Evolutionary conservation across 2,113 vertebrate species (phyloP), one percentile per base, ranked within the genome.

Genomic region (Chaetorhynchus papuensis): DNA sequence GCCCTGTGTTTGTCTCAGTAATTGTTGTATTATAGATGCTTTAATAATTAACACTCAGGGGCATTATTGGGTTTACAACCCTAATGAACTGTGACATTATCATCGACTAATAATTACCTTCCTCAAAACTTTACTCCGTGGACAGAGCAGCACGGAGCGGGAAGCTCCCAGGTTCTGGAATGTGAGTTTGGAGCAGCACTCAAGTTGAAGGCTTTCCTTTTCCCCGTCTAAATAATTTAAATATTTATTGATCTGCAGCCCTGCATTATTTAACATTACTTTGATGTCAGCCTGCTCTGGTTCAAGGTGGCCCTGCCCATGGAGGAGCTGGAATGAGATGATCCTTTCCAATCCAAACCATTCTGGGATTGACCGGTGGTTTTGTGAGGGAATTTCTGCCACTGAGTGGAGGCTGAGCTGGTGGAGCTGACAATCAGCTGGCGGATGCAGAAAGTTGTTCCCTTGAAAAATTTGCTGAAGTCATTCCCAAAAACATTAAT

Each of bases 381-480:
- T 22, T 3, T 30, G 12, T 26, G 16, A 35, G 53, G 39, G 41
- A 39, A 24, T 3, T 69, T 60, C 26, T 88, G 44, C 39, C 9
- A 0, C 1, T 7, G 68, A 2, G 33, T 20, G 10, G 2, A 11
- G 52, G 26, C 39, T 23, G 9, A 1, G 56, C 39, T 87, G 74
- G 7, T 0, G 15, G 30, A 17, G 18, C 10, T 15, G 8, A 24
- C 22, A 37, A 41, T 24, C n/a, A 7, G 11, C 8, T n/a, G 89
- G 57, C 19, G 28, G 35, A 7, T 7, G 11, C 18, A 42, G 35
- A 7, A 77, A 45, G 37, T 5, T 74, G 21, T 27, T 47, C 15
- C 65, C 45, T 35, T 45, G 15, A 24, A 69, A 79, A 57, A 33
- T 68, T 41, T 44, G 6, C 57, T 79, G 19, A 21, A 53, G n/a